These are phyloP conservation scores for Candidula unifasciata DNA, from an alignment of 2,888 invertebrate species.

Conservation along the genomic window DNA sequence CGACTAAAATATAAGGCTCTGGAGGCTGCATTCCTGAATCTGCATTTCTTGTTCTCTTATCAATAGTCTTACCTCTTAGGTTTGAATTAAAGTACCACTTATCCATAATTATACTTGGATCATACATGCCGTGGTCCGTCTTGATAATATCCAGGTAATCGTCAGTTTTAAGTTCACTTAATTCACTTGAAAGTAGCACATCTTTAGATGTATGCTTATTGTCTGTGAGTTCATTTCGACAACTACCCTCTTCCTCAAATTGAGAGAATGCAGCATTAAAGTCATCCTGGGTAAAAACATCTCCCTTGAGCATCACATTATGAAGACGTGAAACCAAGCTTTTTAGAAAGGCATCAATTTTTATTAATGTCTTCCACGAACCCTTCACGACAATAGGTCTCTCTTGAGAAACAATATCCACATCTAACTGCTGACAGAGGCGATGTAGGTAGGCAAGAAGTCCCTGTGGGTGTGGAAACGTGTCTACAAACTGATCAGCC, in stretches of 20 bases:
- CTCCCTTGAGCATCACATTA: constrained; percentile 14
- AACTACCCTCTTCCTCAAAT: constrained; percentile 34
- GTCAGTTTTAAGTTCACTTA: constrained; percentile 5
- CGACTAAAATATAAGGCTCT: constrained; percentile 35
- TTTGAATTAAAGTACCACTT: constrained; percentile 45
- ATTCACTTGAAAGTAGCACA: not conserved
- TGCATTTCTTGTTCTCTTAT: not conserved
- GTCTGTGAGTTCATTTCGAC: not conserved
- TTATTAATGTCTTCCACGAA: constrained; percentile 35
- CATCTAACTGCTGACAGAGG: constrained; percentile 28
- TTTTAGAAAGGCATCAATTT: constrained; percentile 43
- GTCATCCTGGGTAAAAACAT: constrained; percentile 17
- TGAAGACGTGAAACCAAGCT: constrained; percentile 36
- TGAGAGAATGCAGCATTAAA: constrained; percentile 38
- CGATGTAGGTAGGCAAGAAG: constrained; percentile 27
- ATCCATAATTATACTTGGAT: not conserved
- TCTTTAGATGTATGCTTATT: not conserved
- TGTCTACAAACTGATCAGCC: constrained; percentile 52
- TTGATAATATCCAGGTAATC: not conserved
- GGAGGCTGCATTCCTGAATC: constrained; percentile 15
- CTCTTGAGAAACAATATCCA: constrained; percentile 30
- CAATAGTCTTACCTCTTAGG: constrained; percentile 24
- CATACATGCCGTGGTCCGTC: not conserved
- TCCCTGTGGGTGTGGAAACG: constrained; percentile 48
- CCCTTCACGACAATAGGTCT: constrained; percentile 34